Base-by-base conservation (phyloP, 1,140 invertebrate genomes). In the Apocrypta bakeri region DNA sequence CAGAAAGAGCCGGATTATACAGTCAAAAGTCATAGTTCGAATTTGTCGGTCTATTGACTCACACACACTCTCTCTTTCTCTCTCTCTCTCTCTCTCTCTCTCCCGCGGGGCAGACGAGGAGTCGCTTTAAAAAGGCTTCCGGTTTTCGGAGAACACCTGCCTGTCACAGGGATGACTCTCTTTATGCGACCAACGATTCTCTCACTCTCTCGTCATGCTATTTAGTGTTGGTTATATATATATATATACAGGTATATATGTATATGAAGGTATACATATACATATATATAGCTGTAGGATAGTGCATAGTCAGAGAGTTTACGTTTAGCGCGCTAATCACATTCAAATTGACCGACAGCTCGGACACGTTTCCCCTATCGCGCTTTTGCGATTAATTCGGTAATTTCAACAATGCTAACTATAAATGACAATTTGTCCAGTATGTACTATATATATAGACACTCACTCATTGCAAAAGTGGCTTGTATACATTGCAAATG, bases 21-120 rank as follows among this genome's bases (percentile, higher is more conserved):
- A 90, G 91, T 91, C 88, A 91, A 89, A 91, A 92, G 91, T 91
- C 90, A 90, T 88, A 91, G 88, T 90, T 90, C 85, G 89, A 91
- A 91, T 92, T 91, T 91, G 90, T 90, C 89, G 90, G 88, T 89
- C 86, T 88, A 91, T 92, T 90, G 89, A 91, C 83, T 74, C 84
- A 81, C 87, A 84, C 88, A 86, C 85, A 86, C 87, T 85, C 87
- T 86, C 81, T 84, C 77, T 85, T 88, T 86, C 74, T 8, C 40
- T 48, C 72, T 0, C 24, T 42, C 33, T 12, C 42, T 27, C 72
- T 27, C 72, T 27, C 24, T 48, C 37, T 56, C 72, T 74, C 72
- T 42, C 37, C 24, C 11, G 64, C 64, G 33, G 33, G 56, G 27
- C 24, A 24, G 63, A 17, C 24, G 42, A 42, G 63, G 42, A 42